Percentiles rank a stretch among this genome's conserved stretches.
Conservation (phyloP, 92 coral and sea anemone species). For the Palythoa heliodiscus region DNA sequence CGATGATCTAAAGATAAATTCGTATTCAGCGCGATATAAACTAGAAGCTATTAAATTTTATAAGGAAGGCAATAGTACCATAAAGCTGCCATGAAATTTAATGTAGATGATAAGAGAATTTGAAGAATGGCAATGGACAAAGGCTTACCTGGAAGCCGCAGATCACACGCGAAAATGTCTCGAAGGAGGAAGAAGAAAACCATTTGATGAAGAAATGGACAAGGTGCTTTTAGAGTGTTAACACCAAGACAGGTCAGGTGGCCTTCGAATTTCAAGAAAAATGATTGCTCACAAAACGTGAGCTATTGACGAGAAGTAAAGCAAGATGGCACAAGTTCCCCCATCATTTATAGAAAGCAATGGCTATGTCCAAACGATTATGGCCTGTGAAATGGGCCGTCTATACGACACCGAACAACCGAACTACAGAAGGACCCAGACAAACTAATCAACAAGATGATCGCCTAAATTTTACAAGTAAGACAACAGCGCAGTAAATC, state of each 20-base stretch:
- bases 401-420: background rate
- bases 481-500: background rate
- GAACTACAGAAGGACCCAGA: background rate
- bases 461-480: background rate
- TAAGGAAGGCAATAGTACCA: constrained; percentile 40
- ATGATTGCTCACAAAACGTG: too few relatives aligned
- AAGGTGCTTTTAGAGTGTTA: constrained; percentile 18
- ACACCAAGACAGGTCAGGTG: background rate
- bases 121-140: background rate
- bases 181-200: background rate
- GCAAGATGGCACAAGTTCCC: too few relatives aligned
- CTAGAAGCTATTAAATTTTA: constrained; percentile 33
- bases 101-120: background rate
- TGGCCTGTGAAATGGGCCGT: background rate
- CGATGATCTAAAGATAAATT: constrained; percentile 49
- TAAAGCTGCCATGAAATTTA: too few relatives aligned
- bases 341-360: too few relatives aligned
- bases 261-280: background rate
- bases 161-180: background rate
- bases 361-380: too few relatives aligned
- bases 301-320: too few relatives aligned
- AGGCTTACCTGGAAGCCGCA: background rate
- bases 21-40: constrained; percentile 33
- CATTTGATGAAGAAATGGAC: constrained; percentile 1
- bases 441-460: background rate